phyloP scores from a whole-genome alignment of 2,797 vertebrate species.

The Strix occidentalis region DNA sequence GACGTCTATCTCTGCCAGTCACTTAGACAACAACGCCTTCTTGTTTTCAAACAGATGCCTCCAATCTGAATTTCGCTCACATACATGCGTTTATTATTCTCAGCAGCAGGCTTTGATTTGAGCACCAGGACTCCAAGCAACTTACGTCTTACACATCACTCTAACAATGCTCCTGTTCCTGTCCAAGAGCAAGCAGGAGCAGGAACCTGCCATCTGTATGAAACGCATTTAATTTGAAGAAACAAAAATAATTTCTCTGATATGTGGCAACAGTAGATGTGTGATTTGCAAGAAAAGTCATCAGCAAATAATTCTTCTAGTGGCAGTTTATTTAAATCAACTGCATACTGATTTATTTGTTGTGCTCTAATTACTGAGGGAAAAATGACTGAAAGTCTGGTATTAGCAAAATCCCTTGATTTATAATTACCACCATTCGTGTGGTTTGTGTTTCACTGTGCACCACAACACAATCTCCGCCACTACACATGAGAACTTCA shows the following conservation, averaged over 20 bases:
- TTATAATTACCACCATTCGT: conserved; percentile 38
- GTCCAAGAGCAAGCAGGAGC: background rate
- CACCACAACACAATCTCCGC: background rate
- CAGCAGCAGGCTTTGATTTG: background rate
- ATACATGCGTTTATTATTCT: background rate
- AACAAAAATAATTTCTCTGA: background rate
- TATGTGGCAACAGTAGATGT: background rate
- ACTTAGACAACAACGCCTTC: background rate
- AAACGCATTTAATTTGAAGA: background rate
- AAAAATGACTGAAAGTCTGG: conserved; percentile 27
- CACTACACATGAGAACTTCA: conserved; percentile 16
- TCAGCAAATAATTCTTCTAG: background rate
- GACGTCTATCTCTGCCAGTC: background rate
- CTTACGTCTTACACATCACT: background rate
- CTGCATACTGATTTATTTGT: conserved; percentile 50
- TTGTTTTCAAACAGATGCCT: background rate
- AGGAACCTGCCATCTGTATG: background rate
- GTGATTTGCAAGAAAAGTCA: background rate
- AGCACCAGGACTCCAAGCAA: background rate
- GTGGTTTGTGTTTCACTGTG: background rate
- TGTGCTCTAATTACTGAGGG: conserved; percentile 57
- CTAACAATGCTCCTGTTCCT: background rate
- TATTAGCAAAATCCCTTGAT: conserved; percentile 46
- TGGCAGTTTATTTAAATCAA: conserved; percentile 39
- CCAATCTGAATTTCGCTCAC: background rate